Conservation (phyloP, 2,797 vertebrate species). For the Coregonus ussuriensis region DNA sequence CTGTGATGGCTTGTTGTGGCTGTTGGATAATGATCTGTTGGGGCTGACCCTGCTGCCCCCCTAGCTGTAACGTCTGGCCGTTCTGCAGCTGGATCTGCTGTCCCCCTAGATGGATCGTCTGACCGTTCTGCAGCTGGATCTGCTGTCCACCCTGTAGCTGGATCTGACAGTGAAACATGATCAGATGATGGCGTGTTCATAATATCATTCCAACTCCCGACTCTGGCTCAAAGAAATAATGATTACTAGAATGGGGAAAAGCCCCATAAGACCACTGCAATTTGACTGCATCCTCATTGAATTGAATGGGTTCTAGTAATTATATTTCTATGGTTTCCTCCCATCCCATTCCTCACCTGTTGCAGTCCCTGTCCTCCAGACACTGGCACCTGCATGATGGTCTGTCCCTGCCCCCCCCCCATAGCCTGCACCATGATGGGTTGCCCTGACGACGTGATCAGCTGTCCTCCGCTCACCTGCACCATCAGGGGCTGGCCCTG, state of each 20-base stretch:
- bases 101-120: conserved; percentile 93
- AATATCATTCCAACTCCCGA: background rate
- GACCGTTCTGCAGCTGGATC: conserved; percentile 97
- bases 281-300: background rate
- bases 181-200: background rate
- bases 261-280: background rate
- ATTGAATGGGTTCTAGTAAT: background rate
- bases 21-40: conserved; percentile 99
- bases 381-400: conserved; percentile 97
- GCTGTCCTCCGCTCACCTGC: conserved; percentile 96
- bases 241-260: background rate
- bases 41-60: conserved; percentile 95
- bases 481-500: conserved; percentile 99
- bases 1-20: conserved; percentile 95
- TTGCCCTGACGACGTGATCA: conserved; percentile 98
- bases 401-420: conserved; percentile 91
- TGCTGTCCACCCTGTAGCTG: conserved; percentile 97
- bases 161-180: conserved; percentile 76
- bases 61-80: conserved; percentile 94
- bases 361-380: conserved; percentile 95
- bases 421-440: conserved; percentile 99
- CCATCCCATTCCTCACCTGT: conserved; percentile 77
- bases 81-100: conserved; percentile 98
- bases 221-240: background rate
- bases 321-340: background rate